A percentile compares a stretch with the other conserved stretches of the same genome.
Evolutionary conservation across 1,140 invertebrate species (phyloP).

Genomic region (Halyomorpha halys): DNA sequence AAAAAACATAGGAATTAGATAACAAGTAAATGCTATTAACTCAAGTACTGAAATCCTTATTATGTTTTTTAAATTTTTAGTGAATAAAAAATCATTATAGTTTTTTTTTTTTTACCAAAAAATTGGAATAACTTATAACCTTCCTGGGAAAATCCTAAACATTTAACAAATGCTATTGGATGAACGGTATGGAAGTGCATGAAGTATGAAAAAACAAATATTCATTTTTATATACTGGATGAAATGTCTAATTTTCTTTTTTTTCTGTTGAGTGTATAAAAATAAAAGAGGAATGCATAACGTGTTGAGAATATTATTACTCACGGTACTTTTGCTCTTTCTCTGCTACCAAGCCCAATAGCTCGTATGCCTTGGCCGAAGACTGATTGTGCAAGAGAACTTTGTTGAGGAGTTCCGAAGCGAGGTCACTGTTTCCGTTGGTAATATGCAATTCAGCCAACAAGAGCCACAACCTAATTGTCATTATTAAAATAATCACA

Average conservation of each 20-base stretch:
- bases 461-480: constrained; percentile 58
- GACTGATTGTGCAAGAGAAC: constrained; percentile 83
- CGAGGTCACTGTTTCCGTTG: constrained; percentile 64
- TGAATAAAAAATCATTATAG: background rate
- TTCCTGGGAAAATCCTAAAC: too few species aligned
- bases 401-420: constrained; percentile 66
- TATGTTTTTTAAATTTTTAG: too few species aligned
- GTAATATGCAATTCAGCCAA: constrained; percentile 86
- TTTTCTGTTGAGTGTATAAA: too few species aligned
- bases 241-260: background rate
- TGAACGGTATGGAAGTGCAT: too few species aligned
- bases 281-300: background rate
- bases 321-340: constrained; percentile 79
- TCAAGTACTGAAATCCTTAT: too few species aligned
- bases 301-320: constrained; percentile 3
- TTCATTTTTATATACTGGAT: too few species aligned
- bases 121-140: background rate
- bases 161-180: too few species aligned
- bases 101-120: background rate
- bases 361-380: constrained; percentile 83
- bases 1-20: too few species aligned
- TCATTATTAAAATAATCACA: too few species aligned
- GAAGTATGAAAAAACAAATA: too few species aligned
- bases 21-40: too few species aligned
- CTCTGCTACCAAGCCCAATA: constrained; percentile 75